Percentiles rank a stretch among this genome's conserved stretches.
Conservation (phyloP, 2,797 vertebrate genomes). For the Lindbergichthys nudifrons region DNA sequence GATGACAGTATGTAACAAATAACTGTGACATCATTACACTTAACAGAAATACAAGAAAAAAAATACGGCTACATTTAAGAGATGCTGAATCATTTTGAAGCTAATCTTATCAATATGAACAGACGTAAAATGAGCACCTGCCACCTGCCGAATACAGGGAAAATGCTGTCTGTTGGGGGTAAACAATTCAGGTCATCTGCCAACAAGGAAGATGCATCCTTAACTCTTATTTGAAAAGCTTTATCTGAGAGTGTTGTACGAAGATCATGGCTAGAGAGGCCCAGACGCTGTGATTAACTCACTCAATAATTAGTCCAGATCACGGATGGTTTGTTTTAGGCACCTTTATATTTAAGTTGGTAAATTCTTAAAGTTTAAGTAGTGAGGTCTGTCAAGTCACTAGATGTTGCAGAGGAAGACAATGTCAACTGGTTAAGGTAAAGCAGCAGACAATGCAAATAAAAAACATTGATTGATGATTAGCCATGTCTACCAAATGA, state of each 20-base stretch:
- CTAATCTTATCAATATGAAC: background rate
- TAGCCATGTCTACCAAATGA: background rate
- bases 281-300: background rate
- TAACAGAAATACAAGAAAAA: background rate
- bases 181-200: too few species aligned
- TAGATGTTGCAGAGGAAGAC: background rate
- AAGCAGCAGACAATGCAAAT: conserved; percentile 22
- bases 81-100: background rate
- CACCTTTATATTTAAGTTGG: background rate
- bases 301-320: background rate
- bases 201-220: background rate
- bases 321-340: background rate
- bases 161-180: too few species aligned
- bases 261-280: background rate
- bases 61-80: background rate
- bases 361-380: background rate
- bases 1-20: background rate
- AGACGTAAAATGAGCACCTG: too few species aligned
- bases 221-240: background rate
- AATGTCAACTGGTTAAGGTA: background rate
- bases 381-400: background rate
- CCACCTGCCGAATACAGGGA: too few species aligned
- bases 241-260: background rate
- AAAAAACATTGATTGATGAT: conserved; percentile 6
- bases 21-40: background rate